Evolutionary conservation across 2,797 vertebrate species (phyloP).

Genomic region (Gobionotothen gibberifrons): DNA sequence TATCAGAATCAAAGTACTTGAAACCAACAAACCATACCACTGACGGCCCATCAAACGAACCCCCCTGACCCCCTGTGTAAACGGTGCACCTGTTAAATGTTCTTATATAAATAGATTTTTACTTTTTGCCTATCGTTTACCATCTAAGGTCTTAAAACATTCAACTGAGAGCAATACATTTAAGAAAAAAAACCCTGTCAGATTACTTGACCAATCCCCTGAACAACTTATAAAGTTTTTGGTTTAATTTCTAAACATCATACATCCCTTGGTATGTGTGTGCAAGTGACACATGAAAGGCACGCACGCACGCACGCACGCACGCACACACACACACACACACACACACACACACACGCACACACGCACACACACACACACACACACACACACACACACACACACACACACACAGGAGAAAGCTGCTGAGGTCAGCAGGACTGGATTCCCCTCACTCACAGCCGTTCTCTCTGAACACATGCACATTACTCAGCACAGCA

Average conservation of each 20-base stretch:
- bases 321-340: no score
- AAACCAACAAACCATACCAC: no score
- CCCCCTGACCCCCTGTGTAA: no score
- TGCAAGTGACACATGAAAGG: conserved; percentile 2
- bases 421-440: conserved; percentile 65
- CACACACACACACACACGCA: no score
- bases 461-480: conserved; percentile 65
- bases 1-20: no score
- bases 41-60: no score
- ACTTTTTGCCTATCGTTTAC: neutral
- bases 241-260: neutral
- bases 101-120: neutral
- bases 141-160: neutral
- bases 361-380: no score
- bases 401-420: conserved; percentile 12
- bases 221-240: neutral
- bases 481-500: conserved; percentile 64
- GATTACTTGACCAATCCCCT: neutral
- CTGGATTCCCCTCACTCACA: conserved; percentile 44
- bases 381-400: no score
- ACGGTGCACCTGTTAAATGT: no score
- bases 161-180: neutral
- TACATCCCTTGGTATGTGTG: neutral
- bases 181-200: no score
- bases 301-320: no score